phyloP scores from a whole-genome alignment of 2,797 vertebrate genomes.

The Tokudaia muenninki region DNA sequence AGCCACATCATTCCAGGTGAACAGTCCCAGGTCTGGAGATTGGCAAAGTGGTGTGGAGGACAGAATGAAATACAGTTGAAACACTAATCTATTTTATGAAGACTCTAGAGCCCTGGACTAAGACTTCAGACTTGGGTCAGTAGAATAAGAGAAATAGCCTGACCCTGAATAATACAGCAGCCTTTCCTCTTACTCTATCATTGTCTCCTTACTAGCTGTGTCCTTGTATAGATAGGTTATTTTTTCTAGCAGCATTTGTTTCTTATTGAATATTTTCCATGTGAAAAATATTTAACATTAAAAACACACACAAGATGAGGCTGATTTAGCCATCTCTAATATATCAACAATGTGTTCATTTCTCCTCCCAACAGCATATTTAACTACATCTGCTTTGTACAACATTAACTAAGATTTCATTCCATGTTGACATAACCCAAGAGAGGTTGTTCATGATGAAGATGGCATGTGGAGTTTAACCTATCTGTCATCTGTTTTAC shows the following conservation, averaged over 20 bases:
- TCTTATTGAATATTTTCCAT: constrained; percentile 25
- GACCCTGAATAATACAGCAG: background rate
- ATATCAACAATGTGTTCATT: constrained; percentile 57
- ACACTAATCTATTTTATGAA: background rate
- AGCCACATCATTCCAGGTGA: background rate
- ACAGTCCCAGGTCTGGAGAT: background rate
- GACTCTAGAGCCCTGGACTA: background rate
- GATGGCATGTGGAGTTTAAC: constrained; percentile 33
- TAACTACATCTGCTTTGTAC: constrained; percentile 61
- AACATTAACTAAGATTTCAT: constrained; percentile 38
- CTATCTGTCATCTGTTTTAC: constrained; percentile 29
- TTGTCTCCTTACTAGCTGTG: constrained; percentile 16
- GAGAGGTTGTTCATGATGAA: constrained; percentile 20
- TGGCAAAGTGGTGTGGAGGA: background rate
- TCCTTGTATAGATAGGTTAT: background rate
- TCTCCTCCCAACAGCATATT: background rate
- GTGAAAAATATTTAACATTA: constrained; percentile 52
- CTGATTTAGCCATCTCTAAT: constrained; percentile 59
- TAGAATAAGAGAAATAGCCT: background rate
- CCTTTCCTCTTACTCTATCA: background rate
- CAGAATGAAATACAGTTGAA: background rate
- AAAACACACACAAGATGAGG: background rate
- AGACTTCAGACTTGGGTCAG: background rate
- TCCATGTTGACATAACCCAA: constrained; percentile 11
- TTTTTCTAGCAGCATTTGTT: background rate